Evolutionary conservation across 2,888 invertebrate genomes (phyloP).

Genomic region (Notodonta dromedarius): DNA sequence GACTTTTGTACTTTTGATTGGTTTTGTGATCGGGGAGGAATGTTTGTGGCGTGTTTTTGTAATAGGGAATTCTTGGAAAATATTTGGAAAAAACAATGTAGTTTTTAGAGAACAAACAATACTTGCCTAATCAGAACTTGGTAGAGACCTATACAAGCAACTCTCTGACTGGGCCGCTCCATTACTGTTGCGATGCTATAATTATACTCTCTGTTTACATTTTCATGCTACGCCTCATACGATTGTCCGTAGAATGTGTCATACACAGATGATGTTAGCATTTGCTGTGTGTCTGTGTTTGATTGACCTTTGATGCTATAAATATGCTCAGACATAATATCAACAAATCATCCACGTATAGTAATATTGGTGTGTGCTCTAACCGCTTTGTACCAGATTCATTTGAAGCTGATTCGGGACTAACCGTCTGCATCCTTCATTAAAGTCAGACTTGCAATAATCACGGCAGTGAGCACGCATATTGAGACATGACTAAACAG

Average conservation of each 20-base stretch:
- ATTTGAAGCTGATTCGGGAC: background rate
- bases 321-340: too few species aligned
- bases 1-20: constrained; percentile 36
- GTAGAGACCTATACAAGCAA: too few species aligned
- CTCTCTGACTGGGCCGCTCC: too few species aligned
- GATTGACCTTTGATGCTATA: too few species aligned
- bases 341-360: background rate
- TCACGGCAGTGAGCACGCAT: background rate
- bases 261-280: too few species aligned
- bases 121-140: background rate
- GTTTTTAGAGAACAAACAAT: background rate
- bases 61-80: background rate
- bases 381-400: background rate
- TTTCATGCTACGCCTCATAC: too few species aligned
- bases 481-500: background rate
- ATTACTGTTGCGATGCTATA: too few species aligned
- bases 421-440: constrained; percentile 1
- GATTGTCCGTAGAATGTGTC: too few species aligned
- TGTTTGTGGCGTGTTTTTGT: background rate
- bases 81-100: background rate
- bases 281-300: too few species aligned
- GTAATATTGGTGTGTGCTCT: background rate
- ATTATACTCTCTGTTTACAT: too few species aligned
- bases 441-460: background rate
- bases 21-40: constrained; percentile 8